These are phyloP conservation scores for Aethina tumida DNA, from an alignment of 1,140 invertebrate genomes.

Conservation along the genomic window DNA sequence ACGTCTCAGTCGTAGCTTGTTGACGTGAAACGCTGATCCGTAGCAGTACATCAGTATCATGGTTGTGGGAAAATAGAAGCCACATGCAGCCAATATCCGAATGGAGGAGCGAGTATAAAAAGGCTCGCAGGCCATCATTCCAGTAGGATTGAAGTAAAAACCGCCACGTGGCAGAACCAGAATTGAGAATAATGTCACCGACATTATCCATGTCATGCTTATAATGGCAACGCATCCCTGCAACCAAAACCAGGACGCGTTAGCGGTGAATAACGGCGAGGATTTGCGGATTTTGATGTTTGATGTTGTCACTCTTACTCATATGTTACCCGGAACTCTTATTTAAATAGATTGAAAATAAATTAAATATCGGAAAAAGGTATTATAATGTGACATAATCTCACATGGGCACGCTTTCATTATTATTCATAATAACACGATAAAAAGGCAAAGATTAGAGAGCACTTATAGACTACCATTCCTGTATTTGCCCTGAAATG, in stretches of 20 bases:
- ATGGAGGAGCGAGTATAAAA: slow-evolving; percentile 66
- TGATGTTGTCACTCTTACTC: too few relatives aligned
- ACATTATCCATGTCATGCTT: slow-evolving; percentile 71
- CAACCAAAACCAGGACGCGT: slow-evolving; percentile 26
- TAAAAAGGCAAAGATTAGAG: too few relatives aligned
- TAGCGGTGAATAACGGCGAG: slow-evolving; percentile 10
- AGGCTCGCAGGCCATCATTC: slow-evolving; percentile 75
- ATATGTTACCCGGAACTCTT: background rate
- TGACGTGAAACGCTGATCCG: slow-evolving; percentile 77
- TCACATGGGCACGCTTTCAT: too few relatives aligned
- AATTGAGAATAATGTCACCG: slow-evolving; percentile 66
- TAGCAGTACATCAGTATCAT: slow-evolving; percentile 87
- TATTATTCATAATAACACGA: too few relatives aligned
- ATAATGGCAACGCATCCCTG: slow-evolving; percentile 73
- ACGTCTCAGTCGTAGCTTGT: slow-evolving; percentile 60
- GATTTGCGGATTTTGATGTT: slow-evolving; percentile 8
- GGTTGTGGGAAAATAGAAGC: slow-evolving; percentile 78
- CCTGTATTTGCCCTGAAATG: too few relatives aligned
- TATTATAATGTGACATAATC: too few relatives aligned
- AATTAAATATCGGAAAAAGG: too few relatives aligned
- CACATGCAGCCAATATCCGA: slow-evolving; percentile 71
- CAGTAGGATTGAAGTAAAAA: slow-evolving; percentile 77
- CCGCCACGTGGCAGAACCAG: slow-evolving; percentile 69
- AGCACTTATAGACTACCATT: too few relatives aligned
- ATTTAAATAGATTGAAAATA: too few relatives aligned